Percentiles rank a stretch among this genome's conserved stretches.
These are phyloP conservation scores for Rhimphoctona megacephalus DNA, from an alignment of 2,888 invertebrate genomes.

Conservation along the genomic window DNA sequence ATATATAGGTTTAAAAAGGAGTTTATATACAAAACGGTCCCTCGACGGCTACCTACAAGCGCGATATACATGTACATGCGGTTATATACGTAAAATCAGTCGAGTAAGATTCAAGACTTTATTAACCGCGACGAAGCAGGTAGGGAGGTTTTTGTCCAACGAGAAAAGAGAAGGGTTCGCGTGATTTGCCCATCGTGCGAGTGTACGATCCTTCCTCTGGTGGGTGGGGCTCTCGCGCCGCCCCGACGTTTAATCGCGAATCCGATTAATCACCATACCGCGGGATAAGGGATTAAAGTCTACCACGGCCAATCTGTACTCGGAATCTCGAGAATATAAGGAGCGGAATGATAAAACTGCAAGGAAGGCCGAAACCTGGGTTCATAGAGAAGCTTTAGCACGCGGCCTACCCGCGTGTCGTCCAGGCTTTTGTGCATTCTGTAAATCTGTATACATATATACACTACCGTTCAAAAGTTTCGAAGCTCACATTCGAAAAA, in stretches of 20 bases:
- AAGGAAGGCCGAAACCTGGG: conserved; percentile 67
- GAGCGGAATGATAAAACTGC: conserved; percentile 72
- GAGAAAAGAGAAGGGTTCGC: conserved; percentile 60
- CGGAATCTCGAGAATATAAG: conserved; percentile 68
- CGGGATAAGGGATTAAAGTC: conserved; percentile 72
- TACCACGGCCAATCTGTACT: conserved; percentile 65
- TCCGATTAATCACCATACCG: conserved; percentile 71
- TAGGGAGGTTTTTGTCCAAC: conserved; percentile 29
- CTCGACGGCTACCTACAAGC: background rate
- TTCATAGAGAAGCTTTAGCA: conserved; percentile 6
- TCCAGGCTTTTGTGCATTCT: conserved; percentile 4
- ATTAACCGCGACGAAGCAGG: conserved; percentile 43
- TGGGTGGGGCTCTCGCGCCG: conserved; percentile 50
- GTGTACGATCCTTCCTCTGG: conserved; percentile 64
- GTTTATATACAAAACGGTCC: background rate
- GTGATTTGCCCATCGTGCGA: conserved; percentile 69
- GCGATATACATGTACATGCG: background rate
- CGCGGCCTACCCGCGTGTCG: background rate
- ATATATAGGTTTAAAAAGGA: background rate
- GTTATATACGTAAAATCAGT: conserved; percentile 18
- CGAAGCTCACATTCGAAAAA: background rate
- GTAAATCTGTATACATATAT: background rate
- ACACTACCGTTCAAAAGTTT: conserved; percentile 8
- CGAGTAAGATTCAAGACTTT: conserved; percentile 69
- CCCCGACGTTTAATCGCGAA: conserved; percentile 68